Conservation (phyloP, 2,797 vertebrate species). For the Myotis daubentonii region DNA sequence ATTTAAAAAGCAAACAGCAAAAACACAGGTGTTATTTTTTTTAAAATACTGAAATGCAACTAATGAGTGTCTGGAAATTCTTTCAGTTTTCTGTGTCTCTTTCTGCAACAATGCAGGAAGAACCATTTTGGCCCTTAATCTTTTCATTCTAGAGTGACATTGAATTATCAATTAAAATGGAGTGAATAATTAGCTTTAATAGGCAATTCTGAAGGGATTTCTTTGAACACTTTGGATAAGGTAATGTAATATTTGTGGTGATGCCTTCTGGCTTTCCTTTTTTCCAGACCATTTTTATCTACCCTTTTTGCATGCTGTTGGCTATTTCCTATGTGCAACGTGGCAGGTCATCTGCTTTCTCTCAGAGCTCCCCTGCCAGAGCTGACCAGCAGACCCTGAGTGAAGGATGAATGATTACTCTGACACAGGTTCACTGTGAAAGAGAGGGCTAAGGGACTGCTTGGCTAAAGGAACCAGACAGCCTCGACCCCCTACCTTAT, state of each 20-base stretch:
- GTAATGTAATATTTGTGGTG: neutral
- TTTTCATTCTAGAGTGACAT: constrained; percentile 1
- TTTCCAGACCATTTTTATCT: neutral
- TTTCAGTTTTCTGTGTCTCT: neutral
- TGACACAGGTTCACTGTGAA: no score
- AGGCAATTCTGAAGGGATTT: neutral
- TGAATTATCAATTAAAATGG: constrained; percentile 20
- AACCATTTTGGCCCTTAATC: neutral
- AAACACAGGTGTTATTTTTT: neutral
- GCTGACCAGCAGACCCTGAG: no score
- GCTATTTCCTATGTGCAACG: neutral
- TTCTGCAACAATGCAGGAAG: neutral
- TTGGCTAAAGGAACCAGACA: no score
- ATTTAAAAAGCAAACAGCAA: neutral
- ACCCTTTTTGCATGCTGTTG: no score
- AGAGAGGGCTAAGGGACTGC: no score
- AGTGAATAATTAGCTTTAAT: neutral
- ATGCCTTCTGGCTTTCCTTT: neutral
- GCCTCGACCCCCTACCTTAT: no score
- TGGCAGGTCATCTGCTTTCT: neutral
- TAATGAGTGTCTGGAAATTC: neutral
- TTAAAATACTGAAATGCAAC: neutral
- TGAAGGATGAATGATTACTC: no score
- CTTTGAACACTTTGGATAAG: neutral
- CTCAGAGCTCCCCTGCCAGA: no score